Evolutionary conservation across 2,797 vertebrate genomes (phyloP), one percentile per base, ranked within the genome.

Genomic region (Spinus olivaceus): DNA sequence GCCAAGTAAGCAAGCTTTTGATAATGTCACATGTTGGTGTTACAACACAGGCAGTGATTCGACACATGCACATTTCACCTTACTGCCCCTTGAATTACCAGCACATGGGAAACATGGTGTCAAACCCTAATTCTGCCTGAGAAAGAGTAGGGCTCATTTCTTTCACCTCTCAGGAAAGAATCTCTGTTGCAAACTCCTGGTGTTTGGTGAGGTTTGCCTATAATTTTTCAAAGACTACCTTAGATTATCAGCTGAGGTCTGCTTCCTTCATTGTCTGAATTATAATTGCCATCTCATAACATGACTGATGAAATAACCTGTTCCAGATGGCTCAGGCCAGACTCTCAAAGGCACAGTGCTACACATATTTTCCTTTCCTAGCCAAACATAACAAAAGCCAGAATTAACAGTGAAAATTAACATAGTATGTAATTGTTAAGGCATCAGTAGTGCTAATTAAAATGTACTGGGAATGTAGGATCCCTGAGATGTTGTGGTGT

Each of bases 301-400:
- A 87, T 2, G 41, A 80, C 41, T 7, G 10, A 76, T 32, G 32
- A 49, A 73, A 79, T 93, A 96, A 96, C 74, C 56, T 79, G 56
- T 80, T 96, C 94, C 95, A 96, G 94, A 96, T 84, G 90, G 63
- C 63, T 90, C 37, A 5, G 3, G 33, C 32, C 64, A 93, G 86
- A 63, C 85, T 71, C 71, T 85, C 49, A 77, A n/a, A 84, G 70
- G 71, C 59, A 56, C 12, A 74, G 51, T 25, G 27, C 56, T 23
- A 41, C 32, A 37, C 16, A 60, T 70, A 79, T 81, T 92, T 92
- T 81, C 18, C 24, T 91, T 90, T 81, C 53, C 33, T 28, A 91
- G 94, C 92, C 91, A 96, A 94, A 90, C 49, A 81, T 42, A 94
- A 94, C 78, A 82, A 13, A 93, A 73, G n/a, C 44, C 80, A 78